These are phyloP conservation scores for Amphipyra tragopoginis DNA, from an alignment of 2,888 invertebrate genomes.

Conservation along the genomic window DNA sequence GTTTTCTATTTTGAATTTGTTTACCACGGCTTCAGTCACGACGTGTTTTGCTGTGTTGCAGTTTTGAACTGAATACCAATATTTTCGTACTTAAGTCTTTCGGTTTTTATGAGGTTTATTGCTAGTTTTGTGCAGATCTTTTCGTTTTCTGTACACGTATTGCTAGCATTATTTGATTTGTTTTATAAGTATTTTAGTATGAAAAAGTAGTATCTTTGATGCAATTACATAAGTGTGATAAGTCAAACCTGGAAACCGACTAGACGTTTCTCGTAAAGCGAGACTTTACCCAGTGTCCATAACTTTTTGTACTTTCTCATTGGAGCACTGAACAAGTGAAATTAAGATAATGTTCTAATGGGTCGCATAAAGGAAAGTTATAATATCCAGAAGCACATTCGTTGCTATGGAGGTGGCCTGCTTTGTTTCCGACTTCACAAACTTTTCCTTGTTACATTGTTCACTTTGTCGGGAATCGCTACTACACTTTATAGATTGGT, in stretches of 20 bases:
- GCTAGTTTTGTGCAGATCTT: conserved; percentile 31
- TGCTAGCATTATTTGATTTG: conserved; percentile 26
- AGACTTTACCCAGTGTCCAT: conserved; percentile 33
- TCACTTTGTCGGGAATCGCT: conserved; percentile 73
- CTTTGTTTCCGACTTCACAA: conserved; percentile 76
- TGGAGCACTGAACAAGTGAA: conserved; percentile 61
- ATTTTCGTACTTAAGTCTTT: conserved; percentile 45
- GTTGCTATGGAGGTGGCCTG: conserved; percentile 74
- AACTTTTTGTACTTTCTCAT: conserved; percentile 58
- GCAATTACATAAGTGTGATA: conserved; percentile 41
- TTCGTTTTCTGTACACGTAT: conserved; percentile 31
- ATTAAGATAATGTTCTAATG: conserved; percentile 72
- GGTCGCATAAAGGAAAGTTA: conserved; percentile 70
- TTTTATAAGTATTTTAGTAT: conserved; percentile 9
- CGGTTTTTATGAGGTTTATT: conserved; percentile 39
- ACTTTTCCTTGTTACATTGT: conserved; percentile 78
- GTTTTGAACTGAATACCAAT: conserved; percentile 51
- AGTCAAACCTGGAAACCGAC: conserved; percentile 29
- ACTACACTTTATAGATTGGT: conserved; percentile 73
- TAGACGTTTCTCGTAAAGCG: conserved; percentile 28
- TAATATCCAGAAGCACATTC: conserved; percentile 74
- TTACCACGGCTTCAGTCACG: conserved; percentile 49
- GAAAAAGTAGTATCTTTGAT: conserved; percentile 26
- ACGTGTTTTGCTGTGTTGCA: conserved; percentile 48
- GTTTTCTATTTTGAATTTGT: conserved; percentile 70